Conservation (phyloP, 2,113 vertebrate species). For the Cercopithecus mona region DNA sequence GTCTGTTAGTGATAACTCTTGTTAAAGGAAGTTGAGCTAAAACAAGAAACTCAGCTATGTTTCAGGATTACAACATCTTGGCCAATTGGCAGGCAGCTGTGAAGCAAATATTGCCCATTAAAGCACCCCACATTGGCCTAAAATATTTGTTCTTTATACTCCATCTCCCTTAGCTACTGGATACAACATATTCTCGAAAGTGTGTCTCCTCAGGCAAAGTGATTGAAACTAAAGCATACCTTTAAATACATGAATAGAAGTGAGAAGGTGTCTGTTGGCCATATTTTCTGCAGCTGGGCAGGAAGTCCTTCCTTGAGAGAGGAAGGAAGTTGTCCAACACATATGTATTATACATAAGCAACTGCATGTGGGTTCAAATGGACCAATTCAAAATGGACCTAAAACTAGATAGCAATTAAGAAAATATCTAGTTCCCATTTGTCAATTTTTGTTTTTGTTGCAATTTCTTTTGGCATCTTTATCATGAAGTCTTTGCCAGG, state of each 20-base stretch:
- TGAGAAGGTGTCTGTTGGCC: neutral
- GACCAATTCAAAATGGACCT: neutral
- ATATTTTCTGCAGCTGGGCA: neutral
- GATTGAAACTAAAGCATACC: rapidly evolving
- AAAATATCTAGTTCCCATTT: neutral
- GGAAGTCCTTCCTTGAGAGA: neutral
- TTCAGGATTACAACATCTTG: neutral
- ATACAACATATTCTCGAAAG: neutral
- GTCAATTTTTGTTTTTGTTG: no score
- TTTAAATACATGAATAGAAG: neutral
- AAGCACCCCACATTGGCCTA: rapidly evolving
- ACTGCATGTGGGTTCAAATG: neutral
- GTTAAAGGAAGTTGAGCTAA: neutral
- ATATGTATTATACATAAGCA: neutral
- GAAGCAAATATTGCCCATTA: neutral
- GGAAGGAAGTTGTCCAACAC: neutral
- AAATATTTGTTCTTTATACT: neutral
- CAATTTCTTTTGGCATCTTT: no score
- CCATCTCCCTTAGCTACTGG: rapidly evolving
- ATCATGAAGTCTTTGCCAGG: no score
- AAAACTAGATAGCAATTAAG: neutral
- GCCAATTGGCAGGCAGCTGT: neutral
- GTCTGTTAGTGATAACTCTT: neutral
- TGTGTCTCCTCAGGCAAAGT: neutral
- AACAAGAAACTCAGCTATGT: neutral